Conservation (phyloP, 2,113 vertebrate genomes). For the Herpailurus yagouaroundi region DNA sequence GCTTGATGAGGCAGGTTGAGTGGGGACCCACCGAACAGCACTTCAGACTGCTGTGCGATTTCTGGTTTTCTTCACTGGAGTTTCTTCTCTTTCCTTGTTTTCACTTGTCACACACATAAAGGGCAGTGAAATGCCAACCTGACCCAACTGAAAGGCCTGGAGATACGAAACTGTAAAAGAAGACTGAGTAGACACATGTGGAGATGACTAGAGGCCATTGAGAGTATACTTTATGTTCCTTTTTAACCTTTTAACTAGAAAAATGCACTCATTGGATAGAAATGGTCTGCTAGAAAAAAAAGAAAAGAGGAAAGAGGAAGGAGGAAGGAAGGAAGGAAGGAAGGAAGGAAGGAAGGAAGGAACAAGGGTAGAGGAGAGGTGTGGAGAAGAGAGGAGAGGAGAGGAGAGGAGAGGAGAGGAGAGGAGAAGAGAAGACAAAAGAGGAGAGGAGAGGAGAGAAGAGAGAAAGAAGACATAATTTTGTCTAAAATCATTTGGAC, state of each 20-base stretch:
- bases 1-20: background rate
- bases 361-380: accelerated
- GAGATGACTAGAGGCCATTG: background rate
- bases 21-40: background rate
- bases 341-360: accelerated
- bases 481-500: background rate
- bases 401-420: accelerated
- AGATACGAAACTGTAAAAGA: constrained; percentile 49
- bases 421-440: too few species aligned
- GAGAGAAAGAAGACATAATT: background rate
- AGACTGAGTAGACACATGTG: constrained; percentile 1
- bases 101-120: constrained; percentile 62
- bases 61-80: background rate
- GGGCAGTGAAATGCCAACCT: constrained; percentile 66
- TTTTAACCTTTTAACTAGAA: constrained; percentile 40
- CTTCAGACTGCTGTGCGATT: background rate
- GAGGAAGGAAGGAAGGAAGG: background rate
- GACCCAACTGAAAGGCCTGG: background rate
- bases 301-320: background rate
- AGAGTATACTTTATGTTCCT: background rate
- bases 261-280: background rate
- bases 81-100: constrained; percentile 53
- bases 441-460: background rate
- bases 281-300: background rate
- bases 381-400: accelerated